Evolutionary conservation across 1,140 invertebrate species (phyloP).

Genomic region (Temnothorax nylanderi): DNA sequence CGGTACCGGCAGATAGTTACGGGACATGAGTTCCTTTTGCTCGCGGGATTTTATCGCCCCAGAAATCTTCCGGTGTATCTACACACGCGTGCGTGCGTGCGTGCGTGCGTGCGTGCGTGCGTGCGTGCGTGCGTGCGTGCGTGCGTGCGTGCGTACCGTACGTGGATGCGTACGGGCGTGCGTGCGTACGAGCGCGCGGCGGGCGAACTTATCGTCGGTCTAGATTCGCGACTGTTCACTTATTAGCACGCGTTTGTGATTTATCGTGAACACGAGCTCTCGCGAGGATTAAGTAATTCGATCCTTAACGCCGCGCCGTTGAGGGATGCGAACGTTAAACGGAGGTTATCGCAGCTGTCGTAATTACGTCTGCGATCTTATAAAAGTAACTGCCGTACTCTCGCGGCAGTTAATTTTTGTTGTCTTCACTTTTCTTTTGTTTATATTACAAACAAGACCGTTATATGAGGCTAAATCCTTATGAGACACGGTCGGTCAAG

Average conservation of each 20-base stretch:
- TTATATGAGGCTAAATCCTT: background rate
- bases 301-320: slow-evolving; percentile 22
- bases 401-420: background rate
- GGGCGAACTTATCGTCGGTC: slow-evolving; percentile 53
- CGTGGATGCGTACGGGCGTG: background rate
- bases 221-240: slow-evolving; percentile 69
- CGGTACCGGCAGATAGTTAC: slow-evolving; percentile 77
- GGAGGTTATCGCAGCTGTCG: slow-evolving; percentile 19
- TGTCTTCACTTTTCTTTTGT: background rate
- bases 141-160: background rate
- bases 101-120: slow-evolving; percentile 4
- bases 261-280: slow-evolving; percentile 42
- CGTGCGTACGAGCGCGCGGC: slow-evolving; percentile 16
- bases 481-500: background rate
- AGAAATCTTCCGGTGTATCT: slow-evolving; percentile 74
- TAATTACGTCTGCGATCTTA: slow-evolving; percentile 8
- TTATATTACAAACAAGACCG: background rate
- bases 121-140: background rate
- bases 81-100: slow-evolving; percentile 58
- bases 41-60: slow-evolving; percentile 73
- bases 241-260: slow-evolving; percentile 51
- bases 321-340: slow-evolving; percentile 41
- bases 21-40: slow-evolving; percentile 74
- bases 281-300: slow-evolving; percentile 41
- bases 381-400: background rate